A percentile compares a stretch with the other conserved stretches of the same genome.
Conservation (phyloP, 2,797 vertebrate species). For the Luscinia luscinia region DNA sequence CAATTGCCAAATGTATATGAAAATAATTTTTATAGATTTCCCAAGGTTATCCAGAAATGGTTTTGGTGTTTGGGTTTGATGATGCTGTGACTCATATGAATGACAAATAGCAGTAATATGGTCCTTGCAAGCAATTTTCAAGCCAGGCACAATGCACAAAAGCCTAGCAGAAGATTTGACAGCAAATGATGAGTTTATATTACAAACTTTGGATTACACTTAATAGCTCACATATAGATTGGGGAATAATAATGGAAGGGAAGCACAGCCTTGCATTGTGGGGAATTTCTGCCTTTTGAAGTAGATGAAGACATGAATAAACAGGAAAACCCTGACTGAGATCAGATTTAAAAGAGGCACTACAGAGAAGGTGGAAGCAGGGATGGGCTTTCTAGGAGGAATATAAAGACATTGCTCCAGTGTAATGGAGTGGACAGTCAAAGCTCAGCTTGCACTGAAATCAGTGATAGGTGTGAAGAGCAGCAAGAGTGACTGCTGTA, state of each 20-base stretch:
- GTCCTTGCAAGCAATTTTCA: slow-evolving; percentile 11
- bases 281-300: not conserved
- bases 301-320: not conserved
- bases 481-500: not conserved
- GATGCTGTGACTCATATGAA: not conserved
- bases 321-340: not conserved
- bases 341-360: not conserved
- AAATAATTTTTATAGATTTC: slow-evolving; percentile 9
- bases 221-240: not conserved
- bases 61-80: slow-evolving; percentile 10
- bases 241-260: not conserved
- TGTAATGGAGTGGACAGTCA: not conserved
- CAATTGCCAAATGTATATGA: not conserved
- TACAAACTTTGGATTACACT: not conserved
- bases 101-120: slow-evolving; percentile 9
- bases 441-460: not conserved
- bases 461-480: not conserved
- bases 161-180: slow-evolving; percentile 21
- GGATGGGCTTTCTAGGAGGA: not conserved
- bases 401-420: not conserved
- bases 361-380: not conserved
- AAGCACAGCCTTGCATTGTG: not conserved
- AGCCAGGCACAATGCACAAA: not conserved
- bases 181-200: not conserved
- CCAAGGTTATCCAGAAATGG: not conserved